A percentile compares a stretch with the other conserved stretches of the same genome.
Conservation (phyloP, 2,797 vertebrate species). For the Poecilia gillii region DNA sequence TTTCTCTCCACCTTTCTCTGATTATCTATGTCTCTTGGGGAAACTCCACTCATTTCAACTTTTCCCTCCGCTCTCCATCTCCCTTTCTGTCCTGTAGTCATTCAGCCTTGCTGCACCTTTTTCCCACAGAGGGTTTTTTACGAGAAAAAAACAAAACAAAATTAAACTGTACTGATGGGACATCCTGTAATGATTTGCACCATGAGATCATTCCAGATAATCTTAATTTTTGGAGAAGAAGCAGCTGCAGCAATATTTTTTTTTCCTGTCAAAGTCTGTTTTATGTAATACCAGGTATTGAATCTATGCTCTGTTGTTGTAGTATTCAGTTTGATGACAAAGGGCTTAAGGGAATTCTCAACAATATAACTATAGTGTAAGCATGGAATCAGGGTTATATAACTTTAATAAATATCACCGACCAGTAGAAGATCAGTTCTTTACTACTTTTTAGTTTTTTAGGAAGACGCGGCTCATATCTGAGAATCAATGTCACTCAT, state of each 20-base stretch:
- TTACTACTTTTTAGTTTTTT: neutral
- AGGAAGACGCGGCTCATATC: neutral
- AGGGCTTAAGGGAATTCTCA: too few species aligned
- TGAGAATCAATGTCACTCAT: neutral
- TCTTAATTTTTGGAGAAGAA: neutral
- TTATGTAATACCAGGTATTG: neutral
- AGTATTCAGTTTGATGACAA: neutral
- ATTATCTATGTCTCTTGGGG: slow-evolving; percentile 37
- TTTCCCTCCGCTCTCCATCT: slow-evolving; percentile 26
- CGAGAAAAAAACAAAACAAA: neutral
- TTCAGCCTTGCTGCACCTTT: slow-evolving; percentile 7
- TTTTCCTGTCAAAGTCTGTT: neutral
- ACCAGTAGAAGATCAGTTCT: neutral
- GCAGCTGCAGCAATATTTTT: neutral
- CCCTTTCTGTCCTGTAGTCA: slow-evolving; percentile 22
- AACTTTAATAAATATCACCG: neutral
- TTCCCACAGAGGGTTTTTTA: neutral
- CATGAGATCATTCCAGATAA: slow-evolving; percentile 4
- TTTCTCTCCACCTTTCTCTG: slow-evolving; percentile 38
- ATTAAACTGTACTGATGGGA: slow-evolving; percentile 4
- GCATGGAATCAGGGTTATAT: neutral
- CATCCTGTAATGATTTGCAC: slow-evolving; percentile 8
- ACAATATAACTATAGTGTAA: neutral
- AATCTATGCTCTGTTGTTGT: neutral
- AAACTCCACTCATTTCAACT: slow-evolving; percentile 12